phyloP scores from a whole-genome alignment of 2,113 vertebrate genomes.

The Pyxicephalus adspersus region DNA sequence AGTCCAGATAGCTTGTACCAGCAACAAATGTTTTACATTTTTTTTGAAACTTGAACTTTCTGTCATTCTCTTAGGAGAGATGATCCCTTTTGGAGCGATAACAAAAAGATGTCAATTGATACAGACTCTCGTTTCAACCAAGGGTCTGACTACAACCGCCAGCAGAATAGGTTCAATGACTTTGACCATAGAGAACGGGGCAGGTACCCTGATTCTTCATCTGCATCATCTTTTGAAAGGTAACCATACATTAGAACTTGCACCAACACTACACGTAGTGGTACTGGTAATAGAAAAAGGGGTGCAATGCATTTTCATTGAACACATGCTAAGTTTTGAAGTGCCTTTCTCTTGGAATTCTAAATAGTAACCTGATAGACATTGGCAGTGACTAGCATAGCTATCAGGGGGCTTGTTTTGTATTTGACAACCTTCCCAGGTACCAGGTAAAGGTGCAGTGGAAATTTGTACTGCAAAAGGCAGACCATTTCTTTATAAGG shows the following conservation, averaged over 20 bases:
- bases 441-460: too few relatives aligned
- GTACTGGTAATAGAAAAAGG: background rate
- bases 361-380: too few relatives aligned
- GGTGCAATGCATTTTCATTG: background rate
- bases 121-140: constrained; percentile 86
- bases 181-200: constrained; percentile 86
- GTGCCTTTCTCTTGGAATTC: too few relatives aligned
- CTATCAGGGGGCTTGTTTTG: too few relatives aligned
- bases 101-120: constrained; percentile 88
- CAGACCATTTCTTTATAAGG: too few relatives aligned
- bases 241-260: constrained; percentile 56
- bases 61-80: constrained; percentile 77
- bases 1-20: too few relatives aligned
- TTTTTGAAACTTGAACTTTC: too few relatives aligned
- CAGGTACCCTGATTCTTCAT: constrained; percentile 81
- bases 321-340: too few relatives aligned
- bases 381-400: too few relatives aligned
- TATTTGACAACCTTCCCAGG: too few relatives aligned
- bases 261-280: background rate
- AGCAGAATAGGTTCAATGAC: constrained; percentile 89
- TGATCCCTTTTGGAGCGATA: constrained; percentile 90
- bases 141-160: constrained; percentile 86
- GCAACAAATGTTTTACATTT: too few relatives aligned
- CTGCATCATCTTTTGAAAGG: constrained; percentile 87
- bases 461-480: too few relatives aligned